These are phyloP conservation scores for Saxicola maurus DNA, from an alignment of 2,797 vertebrate species.

Conservation along the genomic window DNA sequence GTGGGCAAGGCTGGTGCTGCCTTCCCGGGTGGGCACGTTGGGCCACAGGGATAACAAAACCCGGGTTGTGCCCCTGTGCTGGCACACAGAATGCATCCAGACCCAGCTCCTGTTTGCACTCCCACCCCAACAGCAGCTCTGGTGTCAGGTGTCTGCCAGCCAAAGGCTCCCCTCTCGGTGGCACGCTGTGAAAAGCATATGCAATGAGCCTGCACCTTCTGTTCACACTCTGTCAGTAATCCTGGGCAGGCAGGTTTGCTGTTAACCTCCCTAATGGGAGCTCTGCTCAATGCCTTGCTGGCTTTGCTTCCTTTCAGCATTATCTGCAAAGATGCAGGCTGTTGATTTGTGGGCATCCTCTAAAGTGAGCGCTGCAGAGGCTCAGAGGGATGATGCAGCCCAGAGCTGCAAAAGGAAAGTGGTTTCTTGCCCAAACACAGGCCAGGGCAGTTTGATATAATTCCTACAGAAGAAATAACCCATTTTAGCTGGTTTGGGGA, in stretches of 20 bases:
- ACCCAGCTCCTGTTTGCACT: neutral
- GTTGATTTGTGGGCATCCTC: constrained; percentile 46
- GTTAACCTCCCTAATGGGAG: constrained; percentile 46
- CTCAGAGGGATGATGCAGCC: constrained; percentile 1
- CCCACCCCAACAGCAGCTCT: neutral
- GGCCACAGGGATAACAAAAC: neutral
- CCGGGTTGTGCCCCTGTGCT: neutral
- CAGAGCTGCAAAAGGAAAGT: neutral
- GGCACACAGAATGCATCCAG: neutral
- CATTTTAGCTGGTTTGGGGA: neutral
- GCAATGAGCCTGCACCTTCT: constrained; percentile 36
- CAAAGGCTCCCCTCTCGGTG: neutral
- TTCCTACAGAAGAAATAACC: constrained; percentile 17
- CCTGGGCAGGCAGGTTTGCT: constrained; percentile 33
- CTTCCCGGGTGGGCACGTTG: fast-evolving
- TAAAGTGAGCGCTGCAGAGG: constrained; percentile 31
- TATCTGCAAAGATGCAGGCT: constrained; percentile 50
- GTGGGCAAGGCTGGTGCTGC: neutral
- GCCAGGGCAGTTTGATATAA: neutral
- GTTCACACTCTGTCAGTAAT: constrained; percentile 34
- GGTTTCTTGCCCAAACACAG: neutral
- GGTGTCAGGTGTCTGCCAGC: constrained; percentile 29
- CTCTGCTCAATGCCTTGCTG: constrained; percentile 15
- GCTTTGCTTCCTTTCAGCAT: constrained; percentile 5
- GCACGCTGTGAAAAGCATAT: constrained; percentile 50